Evolutionary conservation across 2,888 invertebrate genomes (phyloP).

Genomic region (Synanthedon andrenaeformis): DNA sequence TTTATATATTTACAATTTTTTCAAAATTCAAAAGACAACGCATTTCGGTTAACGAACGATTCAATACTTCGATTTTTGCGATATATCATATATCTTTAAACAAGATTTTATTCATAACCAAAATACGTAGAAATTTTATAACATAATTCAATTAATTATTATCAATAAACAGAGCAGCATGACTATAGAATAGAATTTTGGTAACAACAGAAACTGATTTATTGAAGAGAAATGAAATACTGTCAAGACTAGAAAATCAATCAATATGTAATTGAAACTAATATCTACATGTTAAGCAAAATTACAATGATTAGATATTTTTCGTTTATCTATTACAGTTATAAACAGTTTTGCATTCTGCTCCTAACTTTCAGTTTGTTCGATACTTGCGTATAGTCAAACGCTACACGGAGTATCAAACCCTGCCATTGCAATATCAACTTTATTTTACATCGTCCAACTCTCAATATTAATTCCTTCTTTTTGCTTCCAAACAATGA

Average conservation of each 20-base stretch:
- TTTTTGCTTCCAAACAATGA: too few relatives aligned
- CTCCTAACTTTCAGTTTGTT: neutral
- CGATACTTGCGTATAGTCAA: neutral
- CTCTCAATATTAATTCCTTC: too few relatives aligned
- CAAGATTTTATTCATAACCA: too few relatives aligned
- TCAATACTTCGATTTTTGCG: too few relatives aligned
- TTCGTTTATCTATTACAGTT: neutral
- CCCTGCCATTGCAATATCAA: neutral
- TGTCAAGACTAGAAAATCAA: slow-evolving; percentile 18
- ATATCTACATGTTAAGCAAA: neutral
- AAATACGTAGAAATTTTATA: too few relatives aligned
- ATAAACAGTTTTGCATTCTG: neutral
- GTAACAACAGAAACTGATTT: slow-evolving; percentile 11
- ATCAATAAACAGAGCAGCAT: neutral
- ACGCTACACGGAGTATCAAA: neutral
- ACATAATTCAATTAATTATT: neutral
- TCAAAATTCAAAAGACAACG: neutral
- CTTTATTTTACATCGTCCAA: too few relatives aligned
- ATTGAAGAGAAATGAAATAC: slow-evolving; percentile 13
- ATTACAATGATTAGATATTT: neutral
- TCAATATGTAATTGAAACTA: neutral
- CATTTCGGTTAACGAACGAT: too few relatives aligned
- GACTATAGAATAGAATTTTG: neutral
- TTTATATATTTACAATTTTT: slow-evolving; percentile 19
- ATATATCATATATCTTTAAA: too few relatives aligned